Base-by-base conservation (phyloP, 23 tunicate genomes). In the Ciona savignyi region DNA sequence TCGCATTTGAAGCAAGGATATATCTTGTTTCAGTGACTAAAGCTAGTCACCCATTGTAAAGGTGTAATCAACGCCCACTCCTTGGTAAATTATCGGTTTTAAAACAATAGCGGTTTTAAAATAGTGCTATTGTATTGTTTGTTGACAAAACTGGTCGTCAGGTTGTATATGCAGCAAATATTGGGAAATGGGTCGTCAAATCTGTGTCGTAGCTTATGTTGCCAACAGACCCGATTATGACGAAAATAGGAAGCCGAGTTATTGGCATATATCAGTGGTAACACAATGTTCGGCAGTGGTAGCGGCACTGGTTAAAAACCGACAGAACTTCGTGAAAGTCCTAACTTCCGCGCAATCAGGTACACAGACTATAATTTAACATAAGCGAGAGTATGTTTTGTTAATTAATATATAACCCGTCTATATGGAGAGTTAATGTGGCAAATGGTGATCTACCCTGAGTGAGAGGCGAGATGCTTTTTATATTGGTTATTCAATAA, bases 301-400 rank as follows among this genome's bases (percentile, higher is more conserved):
- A 3, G 29, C 30, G 15, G 78, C 72, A 11, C 67, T 81, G 23
- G 26, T 26, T 34, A n/a, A 15, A 33, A 26, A 63, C 25, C 25
- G 31, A 15, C 35, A 70, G 2, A 32, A 35, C 6, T 81, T 31
- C 35, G 76, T 73, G 3, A 81, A 81, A 34, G 27, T 81, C 21
- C 32, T 81, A 73, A 81, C 78, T 0, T 30, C 79, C 3, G 72
- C 78, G 34, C 34, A 71, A 25, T 30, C 72, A 73, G 79, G 85
- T 81, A 78, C 27, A 64, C 6, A 64, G 22, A 4, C 27, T 23
- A n/a, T n/a, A n/a, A n/a, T n/a, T n/a, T n/a, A n/a, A n/a, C n/a
- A n/a, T n/a, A n/a, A n/a, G n/a, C n/a, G n/a, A n/a, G n/a, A n/a
- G n/a, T n/a, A n/a, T n/a, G n/a, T n/a, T n/a, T n/a, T n/a, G n/a